Evolutionary conservation across 2,888 invertebrate genomes (phyloP).

Genomic region (Scaptomyza cyrtandrae): DNA sequence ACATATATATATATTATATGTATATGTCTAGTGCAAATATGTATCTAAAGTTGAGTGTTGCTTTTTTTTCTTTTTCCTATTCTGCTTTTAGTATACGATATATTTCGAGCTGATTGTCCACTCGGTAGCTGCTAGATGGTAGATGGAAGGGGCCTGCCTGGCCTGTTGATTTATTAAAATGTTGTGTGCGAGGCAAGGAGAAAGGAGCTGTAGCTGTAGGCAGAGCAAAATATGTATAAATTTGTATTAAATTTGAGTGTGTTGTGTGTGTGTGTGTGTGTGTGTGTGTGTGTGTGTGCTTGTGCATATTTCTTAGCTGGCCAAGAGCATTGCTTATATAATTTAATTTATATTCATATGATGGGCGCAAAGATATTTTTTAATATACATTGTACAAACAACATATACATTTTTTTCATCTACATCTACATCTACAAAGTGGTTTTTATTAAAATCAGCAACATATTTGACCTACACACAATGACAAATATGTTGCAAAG

Average conservation of each 20-base stretch:
- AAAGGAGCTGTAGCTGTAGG: background rate
- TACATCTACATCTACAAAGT: constrained; percentile 8
- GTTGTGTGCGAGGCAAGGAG: constrained; percentile 6
- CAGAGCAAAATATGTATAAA: constrained; percentile 7
- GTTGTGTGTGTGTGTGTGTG: background rate
- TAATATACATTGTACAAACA: constrained; percentile 8
- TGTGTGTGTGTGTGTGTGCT: constrained; percentile 7
- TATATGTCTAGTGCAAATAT: constrained; percentile 51
- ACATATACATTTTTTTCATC: constrained; percentile 4
- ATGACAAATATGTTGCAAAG: constrained; percentile 65
- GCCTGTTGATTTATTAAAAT: constrained; percentile 55
- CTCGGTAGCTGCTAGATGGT: too few relatives aligned
- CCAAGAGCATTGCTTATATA: constrained; percentile 60
- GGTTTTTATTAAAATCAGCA: constrained; percentile 32
- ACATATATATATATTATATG: constrained; percentile 14
- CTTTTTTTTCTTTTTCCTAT: background rate
- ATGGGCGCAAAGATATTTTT: constrained; percentile 14
- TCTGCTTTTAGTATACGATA: constrained; percentile 22
- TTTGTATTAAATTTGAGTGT: constrained; percentile 19
- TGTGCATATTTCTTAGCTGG: constrained; percentile 36
- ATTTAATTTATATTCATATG: constrained; percentile 68
- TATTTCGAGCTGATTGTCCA: constrained; percentile 43
- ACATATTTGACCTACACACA: constrained; percentile 72
- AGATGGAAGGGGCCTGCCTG: too few relatives aligned
- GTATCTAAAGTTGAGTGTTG: constrained; percentile 34